These are phyloP conservation scores for Drosophila pallidifrons DNA, from an alignment of 1,140 invertebrate species.

Conservation along the genomic window DNA sequence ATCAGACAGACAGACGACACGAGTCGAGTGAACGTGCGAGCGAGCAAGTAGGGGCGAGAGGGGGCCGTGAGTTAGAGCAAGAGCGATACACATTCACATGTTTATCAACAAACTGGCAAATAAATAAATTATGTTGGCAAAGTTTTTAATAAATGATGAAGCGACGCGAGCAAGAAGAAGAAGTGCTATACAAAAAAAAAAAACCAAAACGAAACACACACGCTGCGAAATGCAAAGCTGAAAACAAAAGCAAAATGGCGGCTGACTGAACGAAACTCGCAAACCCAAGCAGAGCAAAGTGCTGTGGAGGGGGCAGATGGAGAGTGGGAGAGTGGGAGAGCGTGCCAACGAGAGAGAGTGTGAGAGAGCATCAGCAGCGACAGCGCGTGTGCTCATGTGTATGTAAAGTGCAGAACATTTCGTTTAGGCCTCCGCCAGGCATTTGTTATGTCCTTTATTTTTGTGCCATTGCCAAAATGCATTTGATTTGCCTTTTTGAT, in stretches of 20 bases:
- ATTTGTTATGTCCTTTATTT: constrained; percentile 19
- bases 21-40: background rate
- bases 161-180: constrained; percentile 29
- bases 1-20: constrained; percentile 51
- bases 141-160: constrained; percentile 72
- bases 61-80: background rate
- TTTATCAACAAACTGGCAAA: constrained; percentile 78
- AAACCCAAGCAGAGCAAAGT: background rate
- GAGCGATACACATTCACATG: constrained; percentile 52
- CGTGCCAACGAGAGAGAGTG: background rate
- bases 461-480: constrained; percentile 49
- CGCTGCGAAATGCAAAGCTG: constrained; percentile 11
- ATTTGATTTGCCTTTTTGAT: constrained; percentile 66
- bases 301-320: background rate
- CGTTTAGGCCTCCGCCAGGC: constrained; percentile 17
- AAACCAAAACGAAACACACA: background rate
- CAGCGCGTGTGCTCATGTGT: constrained; percentile 25
- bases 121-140: constrained; percentile 78
- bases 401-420: background rate
- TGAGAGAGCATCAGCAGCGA: constrained; percentile 3
- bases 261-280: constrained; percentile 36
- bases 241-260: constrained; percentile 58
- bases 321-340: background rate
- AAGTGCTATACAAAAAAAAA: constrained; percentile 8
- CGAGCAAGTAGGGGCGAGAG: background rate